Evolutionary conservation across 2,888 invertebrate genomes (phyloP).

Genomic region (Papilio elwesi): DNA sequence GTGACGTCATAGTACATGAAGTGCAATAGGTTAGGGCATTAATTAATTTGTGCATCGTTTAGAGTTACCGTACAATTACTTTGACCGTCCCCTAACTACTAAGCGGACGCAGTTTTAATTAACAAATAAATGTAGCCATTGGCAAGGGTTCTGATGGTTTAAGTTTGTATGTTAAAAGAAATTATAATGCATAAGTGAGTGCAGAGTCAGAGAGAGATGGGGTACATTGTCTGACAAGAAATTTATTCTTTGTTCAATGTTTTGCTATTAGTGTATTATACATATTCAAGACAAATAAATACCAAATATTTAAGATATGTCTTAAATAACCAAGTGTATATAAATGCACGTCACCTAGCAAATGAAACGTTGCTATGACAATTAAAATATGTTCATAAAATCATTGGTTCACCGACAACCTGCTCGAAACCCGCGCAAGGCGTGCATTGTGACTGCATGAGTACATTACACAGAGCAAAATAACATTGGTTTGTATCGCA

Average conservation of each 20-base stretch:
- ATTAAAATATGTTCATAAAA: slow-evolving; percentile 3
- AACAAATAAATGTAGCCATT: not conserved
- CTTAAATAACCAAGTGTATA: no score
- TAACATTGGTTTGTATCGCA: not conserved
- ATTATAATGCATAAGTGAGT: not conserved
- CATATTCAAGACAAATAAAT: no score
- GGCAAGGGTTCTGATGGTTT: not conserved
- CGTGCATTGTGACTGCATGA: slow-evolving; percentile 6
- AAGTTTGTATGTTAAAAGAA: not conserved
- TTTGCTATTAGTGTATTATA: no score
- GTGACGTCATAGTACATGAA: slow-evolving; percentile 2
- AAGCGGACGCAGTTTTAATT: slow-evolving; percentile 24
- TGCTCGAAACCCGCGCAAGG: not conserved
- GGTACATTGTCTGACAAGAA: no score
- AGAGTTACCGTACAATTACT: slow-evolving; percentile 35
- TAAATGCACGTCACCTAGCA: not conserved
- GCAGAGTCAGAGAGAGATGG: no score
- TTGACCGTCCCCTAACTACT: slow-evolving; percentile 31
- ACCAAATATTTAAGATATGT: no score
- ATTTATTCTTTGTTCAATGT: no score
- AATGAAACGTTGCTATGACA: not conserved
- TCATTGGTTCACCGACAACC: not conserved
- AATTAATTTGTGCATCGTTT: slow-evolving; percentile 23
- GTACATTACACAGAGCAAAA: not conserved
- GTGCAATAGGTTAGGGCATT: slow-evolving; percentile 28